These are phyloP conservation scores for Amblyteles armatorius DNA, from an alignment of 2,888 invertebrate genomes.

Conservation along the genomic window DNA sequence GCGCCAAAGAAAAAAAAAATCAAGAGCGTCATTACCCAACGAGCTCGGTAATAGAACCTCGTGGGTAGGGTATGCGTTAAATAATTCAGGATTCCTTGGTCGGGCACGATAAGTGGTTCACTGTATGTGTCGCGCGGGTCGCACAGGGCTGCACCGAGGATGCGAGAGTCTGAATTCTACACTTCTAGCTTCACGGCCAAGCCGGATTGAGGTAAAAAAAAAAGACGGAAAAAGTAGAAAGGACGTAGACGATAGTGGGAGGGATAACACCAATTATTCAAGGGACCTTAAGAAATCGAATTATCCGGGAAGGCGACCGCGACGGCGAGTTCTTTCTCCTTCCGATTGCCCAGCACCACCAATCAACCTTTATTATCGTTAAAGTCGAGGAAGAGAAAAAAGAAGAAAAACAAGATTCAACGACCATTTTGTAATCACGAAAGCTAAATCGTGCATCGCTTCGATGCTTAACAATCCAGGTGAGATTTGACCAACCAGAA, in stretches of 20 bases:
- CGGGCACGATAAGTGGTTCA: conserved; percentile 61
- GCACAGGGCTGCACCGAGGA: neutral
- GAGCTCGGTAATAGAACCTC: conserved; percentile 72
- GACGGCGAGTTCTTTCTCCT: conserved; percentile 20
- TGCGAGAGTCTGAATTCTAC: conserved; percentile 7
- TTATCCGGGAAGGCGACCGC: conserved; percentile 56
- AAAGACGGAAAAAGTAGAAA: neutral
- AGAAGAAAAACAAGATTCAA: neutral
- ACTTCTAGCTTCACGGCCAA: conserved; percentile 10
- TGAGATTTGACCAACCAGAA: neutral
- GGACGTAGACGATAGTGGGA: conserved; percentile 18
- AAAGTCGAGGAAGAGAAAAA: neutral
- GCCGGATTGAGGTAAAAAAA: neutral
- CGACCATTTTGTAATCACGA: conserved; percentile 21
- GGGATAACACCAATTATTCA: conserved; percentile 67
- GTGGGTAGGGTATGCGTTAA: conserved; percentile 67
- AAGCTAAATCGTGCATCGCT: neutral
- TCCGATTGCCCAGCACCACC: conserved; percentile 1
- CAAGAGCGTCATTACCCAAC: conserved; percentile 60
- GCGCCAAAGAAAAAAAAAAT: conserved; percentile 25
- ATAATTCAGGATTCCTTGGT: conserved; percentile 70
- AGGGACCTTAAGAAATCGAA: conserved; percentile 71
- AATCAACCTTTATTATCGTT: conserved; percentile 32
- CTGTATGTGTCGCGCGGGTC: neutral
- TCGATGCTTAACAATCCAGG: neutral